Base-by-base conservation (phyloP, 2,797 vertebrate species). In the Ibycter americanus region DNA sequence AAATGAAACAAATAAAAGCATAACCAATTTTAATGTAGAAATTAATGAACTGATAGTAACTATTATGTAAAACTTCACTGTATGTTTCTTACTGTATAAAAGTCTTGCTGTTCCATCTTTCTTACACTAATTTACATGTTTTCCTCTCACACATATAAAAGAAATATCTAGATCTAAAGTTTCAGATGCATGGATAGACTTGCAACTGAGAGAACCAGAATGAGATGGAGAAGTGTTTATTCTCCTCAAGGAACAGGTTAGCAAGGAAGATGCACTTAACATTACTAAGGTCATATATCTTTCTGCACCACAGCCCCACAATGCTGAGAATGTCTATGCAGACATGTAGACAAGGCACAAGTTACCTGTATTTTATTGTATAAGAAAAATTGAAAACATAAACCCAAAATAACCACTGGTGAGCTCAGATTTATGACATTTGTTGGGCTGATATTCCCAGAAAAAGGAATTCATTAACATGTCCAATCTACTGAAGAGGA, bases 281-380 rank as follows among this genome's bases (percentile, higher is more conserved):
- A 49, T 62, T 70, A 70, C 4, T 51, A 49, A 27, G 7, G 8
- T 54, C 19, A 11, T n/a, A 12, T 6, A 25, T 9, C 47, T 88
- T 85, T 92, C 46, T 59, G 31, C 8, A 51, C 8, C 21, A 32
- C 27, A 82, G 6, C 7, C 12, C 22, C 4, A 18, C 15, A 19
- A 23, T 32, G 4, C 26, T 83, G n/a, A 18, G 34, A 83, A 51
- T 18, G 7, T 46, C 61, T 76, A 47, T 15, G 63, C 3, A 8
- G 15, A n/a, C 0, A 1, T 11, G 17, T 47, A 12, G 23, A 46
- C 2, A 32, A 55, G 46, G n/a, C 17, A 36, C 0, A 3, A 72
- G 8, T 46, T 25, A 40, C 5, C 5, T 20, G 5, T 25, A 5
- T 88, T 61, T 63, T 56, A 36, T 49, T 58, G 6, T 44, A 38